phyloP scores from a whole-genome alignment of 1,140 invertebrate genomes.

The Drosophila sturtevanti region DNA sequence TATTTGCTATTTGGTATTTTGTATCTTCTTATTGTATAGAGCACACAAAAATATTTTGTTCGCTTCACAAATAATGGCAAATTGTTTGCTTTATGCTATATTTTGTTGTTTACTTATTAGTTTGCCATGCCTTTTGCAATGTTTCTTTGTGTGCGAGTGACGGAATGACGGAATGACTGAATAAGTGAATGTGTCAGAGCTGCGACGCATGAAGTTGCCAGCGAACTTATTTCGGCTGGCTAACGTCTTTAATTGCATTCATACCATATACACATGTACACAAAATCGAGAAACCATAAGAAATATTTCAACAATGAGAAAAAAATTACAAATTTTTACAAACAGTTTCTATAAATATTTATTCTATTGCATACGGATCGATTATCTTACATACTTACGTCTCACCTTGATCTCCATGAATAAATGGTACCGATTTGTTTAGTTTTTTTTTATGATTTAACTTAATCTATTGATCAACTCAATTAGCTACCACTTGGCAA shows the following conservation, averaged over 20 bases:
- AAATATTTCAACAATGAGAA: neutral
- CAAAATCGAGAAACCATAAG: constrained; percentile 34
- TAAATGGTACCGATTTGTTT: constrained; percentile 25
- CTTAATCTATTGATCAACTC: constrained; percentile 64
- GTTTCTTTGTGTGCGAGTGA: constrained; percentile 3
- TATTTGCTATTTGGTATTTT: neutral
- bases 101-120: constrained; percentile 14
- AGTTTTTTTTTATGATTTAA: constrained; percentile 28
- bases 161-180: neutral
- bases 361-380: neutral
- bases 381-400: too few species aligned
- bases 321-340: neutral
- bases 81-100: constrained; percentile 19
- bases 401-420: constrained; percentile 13
- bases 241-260: constrained; percentile 54
- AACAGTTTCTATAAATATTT: constrained; percentile 10
- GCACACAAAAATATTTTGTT: neutral
- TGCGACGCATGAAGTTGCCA: neutral
- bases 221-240: constrained; percentile 24
- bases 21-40: neutral
- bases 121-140: constrained; percentile 16
- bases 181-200: constrained; percentile 35
- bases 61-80: constrained; percentile 13
- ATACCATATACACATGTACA: neutral
- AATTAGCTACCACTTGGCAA: constrained; percentile 62